A percentile compares a stretch with the other conserved stretches of the same genome.
phyloP scores from a whole-genome alignment of 2,888 invertebrate genomes.

The Drosophila antonietae region DNA sequence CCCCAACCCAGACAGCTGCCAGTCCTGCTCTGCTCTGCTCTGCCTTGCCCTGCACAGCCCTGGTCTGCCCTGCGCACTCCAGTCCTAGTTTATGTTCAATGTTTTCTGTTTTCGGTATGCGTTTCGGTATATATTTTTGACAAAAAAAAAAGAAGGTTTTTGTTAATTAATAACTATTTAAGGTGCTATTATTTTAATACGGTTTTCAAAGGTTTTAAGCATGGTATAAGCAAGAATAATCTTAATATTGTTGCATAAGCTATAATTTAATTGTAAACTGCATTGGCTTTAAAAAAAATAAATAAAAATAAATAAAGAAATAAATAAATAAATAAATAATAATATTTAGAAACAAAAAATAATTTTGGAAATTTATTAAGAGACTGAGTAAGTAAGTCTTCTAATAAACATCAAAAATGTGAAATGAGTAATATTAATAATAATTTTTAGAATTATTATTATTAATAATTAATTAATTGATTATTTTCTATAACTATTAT shows the following conservation, averaged over 20 bases:
- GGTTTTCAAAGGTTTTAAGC: neutral
- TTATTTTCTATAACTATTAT: too few species aligned
- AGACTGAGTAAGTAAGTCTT: too few species aligned
- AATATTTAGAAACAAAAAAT: too few species aligned
- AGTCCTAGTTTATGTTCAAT: constrained; percentile 14
- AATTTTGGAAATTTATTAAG: too few species aligned
- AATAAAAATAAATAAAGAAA: too few species aligned
- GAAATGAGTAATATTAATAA: too few species aligned
- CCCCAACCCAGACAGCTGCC: constrained; percentile 59
- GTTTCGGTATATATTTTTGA: neutral
- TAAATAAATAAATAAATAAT: too few species aligned
- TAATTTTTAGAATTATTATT: too few species aligned
- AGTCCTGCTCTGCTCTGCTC: constrained; percentile 23
- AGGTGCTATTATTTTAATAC: neutral
- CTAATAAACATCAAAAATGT: too few species aligned
- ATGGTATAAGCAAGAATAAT: neutral
- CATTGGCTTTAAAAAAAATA: neutral
- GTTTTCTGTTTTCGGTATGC: constrained; percentile 1
- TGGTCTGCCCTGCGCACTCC: constrained; percentile 11
- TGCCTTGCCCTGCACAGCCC: constrained; percentile 12
- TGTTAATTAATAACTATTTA: neutral
- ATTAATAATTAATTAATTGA: too few species aligned
- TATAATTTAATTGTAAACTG: neutral
- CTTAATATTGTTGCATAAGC: neutral
- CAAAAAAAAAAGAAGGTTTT: neutral